phyloP scores from a whole-genome alignment of 2,113 vertebrate species.

The Austrofundulus limnaeus region DNA sequence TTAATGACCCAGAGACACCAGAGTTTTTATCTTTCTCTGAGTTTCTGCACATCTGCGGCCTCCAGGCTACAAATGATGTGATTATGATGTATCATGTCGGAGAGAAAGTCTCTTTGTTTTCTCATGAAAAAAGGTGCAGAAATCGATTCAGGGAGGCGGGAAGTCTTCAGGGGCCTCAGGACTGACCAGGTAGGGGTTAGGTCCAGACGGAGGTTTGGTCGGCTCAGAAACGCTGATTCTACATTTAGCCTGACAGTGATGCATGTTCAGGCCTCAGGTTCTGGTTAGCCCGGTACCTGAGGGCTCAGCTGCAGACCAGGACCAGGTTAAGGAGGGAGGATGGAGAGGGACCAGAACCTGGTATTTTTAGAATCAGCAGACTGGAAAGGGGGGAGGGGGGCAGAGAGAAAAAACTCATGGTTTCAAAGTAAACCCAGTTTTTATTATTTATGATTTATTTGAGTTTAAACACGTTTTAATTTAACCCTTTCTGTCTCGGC shows the following conservation, averaged over 20 bases:
- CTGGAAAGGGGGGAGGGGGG: constrained; percentile 21
- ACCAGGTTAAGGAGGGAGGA: constrained; percentile 64
- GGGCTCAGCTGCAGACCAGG: constrained; percentile 75
- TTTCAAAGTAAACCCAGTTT: too few relatives aligned
- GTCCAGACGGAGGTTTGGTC: constrained; percentile 36
- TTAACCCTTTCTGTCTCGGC: too few relatives aligned
- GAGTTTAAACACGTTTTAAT: too few relatives aligned
- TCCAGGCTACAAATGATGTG: constrained; percentile 84
- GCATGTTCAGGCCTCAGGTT: constrained; percentile 64
- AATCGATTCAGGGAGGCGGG: constrained; percentile 80
- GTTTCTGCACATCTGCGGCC: constrained; percentile 71
- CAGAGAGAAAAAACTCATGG: background rate
- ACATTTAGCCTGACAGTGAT: constrained; percentile 80
- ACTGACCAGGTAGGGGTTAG: constrained; percentile 64
- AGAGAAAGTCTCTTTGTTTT: constrained; percentile 83
- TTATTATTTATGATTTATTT: too few relatives aligned
- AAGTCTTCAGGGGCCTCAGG: constrained; percentile 58
- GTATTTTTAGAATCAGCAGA: constrained; percentile 61
- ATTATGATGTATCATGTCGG: constrained; percentile 88
- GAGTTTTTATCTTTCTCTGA: constrained; percentile 22
- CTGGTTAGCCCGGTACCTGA: constrained; percentile 67
- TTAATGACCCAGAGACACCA: background rate
- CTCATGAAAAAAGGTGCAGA: constrained; percentile 68
- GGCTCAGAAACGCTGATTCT: constrained; percentile 79
- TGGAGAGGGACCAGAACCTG: background rate